phyloP scores from a whole-genome alignment of 2,888 invertebrate species.

The Oxyteleia sp. region DNA sequence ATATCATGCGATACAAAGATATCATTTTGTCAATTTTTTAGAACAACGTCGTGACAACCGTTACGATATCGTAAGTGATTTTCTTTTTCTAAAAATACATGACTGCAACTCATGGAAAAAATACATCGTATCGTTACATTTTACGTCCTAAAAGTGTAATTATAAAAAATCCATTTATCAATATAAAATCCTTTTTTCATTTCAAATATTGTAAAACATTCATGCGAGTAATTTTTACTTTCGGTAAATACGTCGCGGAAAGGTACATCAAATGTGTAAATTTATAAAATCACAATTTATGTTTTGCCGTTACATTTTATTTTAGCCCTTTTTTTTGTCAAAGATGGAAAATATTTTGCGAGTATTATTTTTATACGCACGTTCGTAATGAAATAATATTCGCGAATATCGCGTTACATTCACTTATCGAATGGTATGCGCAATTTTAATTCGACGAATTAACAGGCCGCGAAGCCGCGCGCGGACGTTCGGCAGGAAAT shows the following conservation, averaged over 20 bases:
- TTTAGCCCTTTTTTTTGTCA: neutral
- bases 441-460: slow-evolving; percentile 29
- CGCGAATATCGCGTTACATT: slow-evolving; percentile 5
- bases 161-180: no score
- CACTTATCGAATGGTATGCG: neutral
- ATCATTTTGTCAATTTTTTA: no score
- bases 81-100: no score
- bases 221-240: neutral
- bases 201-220: slow-evolving; percentile 1
- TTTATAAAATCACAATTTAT: no score
- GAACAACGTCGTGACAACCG: no score
- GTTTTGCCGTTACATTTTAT: neutral
- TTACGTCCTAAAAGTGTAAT: no score
- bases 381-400: neutral
- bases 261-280: no score
- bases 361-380: neutral
- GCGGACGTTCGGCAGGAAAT: neutral
- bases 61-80: no score
- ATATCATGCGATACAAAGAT: no score
- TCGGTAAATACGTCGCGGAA: neutral
- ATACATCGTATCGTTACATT: no score
- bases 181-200: neutral
- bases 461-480: neutral
- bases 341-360: neutral
- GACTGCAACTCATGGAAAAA: no score